A percentile compares a stretch with the other conserved stretches of the same genome.
Evolutionary conservation across 2,888 invertebrate species (phyloP).

Genomic region (Ferrisia virgata): DNA sequence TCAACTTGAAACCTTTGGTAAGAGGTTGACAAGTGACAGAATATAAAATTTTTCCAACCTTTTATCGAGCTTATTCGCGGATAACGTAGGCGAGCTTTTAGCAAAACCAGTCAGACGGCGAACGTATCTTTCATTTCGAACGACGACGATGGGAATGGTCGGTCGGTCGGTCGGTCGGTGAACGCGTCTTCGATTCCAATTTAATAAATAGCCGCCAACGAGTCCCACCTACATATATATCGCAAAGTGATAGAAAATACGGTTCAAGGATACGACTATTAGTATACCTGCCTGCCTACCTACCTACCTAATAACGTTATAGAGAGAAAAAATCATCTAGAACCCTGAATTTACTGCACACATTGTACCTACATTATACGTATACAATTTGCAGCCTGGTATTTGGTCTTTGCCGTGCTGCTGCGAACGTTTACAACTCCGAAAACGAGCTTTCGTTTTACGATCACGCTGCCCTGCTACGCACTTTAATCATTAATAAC

Average conservation of each 20-base stretch:
- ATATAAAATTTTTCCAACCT: not conserved
- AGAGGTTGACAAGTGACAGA: not conserved
- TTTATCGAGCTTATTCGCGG: not conserved
- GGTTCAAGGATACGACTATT: not conserved
- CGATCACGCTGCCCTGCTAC: not conserved
- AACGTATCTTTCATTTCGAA: not conserved
- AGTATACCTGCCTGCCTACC: not conserved
- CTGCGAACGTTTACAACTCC: not conserved
- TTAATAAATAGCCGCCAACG: not conserved
- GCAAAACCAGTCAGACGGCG: not conserved
- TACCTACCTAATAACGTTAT: too few relatives aligned
- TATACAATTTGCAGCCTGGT: not conserved
- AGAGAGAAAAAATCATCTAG: not conserved
- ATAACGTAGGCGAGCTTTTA: not conserved
- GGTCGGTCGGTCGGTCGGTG: too few relatives aligned
- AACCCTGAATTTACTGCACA: not conserved
- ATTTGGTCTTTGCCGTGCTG: too few relatives aligned
- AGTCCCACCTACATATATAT: not conserved
- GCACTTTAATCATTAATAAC: conserved; percentile 21
- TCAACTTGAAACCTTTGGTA: not conserved
- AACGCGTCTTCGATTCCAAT: not conserved
- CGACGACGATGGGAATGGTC: too few relatives aligned
- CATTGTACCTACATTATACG: too few relatives aligned
- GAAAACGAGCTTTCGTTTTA: not conserved
- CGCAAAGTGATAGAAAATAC: not conserved